These are phyloP conservation scores for Struthio camelus DNA, from an alignment of 2,113 vertebrate genomes.

Conservation along the genomic window DNA sequence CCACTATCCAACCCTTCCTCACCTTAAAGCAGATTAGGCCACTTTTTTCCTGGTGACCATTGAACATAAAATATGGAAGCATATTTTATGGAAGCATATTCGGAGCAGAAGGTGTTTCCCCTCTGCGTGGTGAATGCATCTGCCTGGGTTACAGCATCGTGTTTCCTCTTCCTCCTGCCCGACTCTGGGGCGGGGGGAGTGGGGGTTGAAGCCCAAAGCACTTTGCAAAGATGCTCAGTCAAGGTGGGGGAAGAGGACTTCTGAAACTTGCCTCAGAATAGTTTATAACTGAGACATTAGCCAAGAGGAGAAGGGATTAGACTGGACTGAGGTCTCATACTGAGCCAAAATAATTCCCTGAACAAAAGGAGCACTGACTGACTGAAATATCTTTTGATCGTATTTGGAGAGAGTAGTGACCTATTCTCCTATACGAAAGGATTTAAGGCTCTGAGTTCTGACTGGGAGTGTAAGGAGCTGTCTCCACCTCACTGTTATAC, in stretches of 20 bases:
- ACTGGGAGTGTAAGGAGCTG: rapidly evolving
- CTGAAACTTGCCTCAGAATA: not conserved
- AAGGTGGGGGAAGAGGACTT: not conserved
- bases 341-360: not conserved
- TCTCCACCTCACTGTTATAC: rapidly evolving
- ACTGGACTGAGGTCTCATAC: not conserved
- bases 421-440: not conserved
- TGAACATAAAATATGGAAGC: not conserved
- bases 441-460: not conserved
- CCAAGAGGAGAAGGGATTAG: not conserved
- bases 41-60: not conserved
- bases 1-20: not conserved
- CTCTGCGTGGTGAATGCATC: not conserved
- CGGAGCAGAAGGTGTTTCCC: not conserved
- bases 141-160: not conserved
- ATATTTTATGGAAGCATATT: no score
- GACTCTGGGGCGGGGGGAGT: no score
- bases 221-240: not conserved
- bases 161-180: not conserved
- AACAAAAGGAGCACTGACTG: not conserved
- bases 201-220: no score
- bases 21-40: not conserved
- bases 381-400: not conserved
- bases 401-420: not conserved
- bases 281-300: not conserved